Evolutionary conservation across 2,113 vertebrate species (phyloP).

Genomic region (Pelvicachromis taeniatus): DNA sequence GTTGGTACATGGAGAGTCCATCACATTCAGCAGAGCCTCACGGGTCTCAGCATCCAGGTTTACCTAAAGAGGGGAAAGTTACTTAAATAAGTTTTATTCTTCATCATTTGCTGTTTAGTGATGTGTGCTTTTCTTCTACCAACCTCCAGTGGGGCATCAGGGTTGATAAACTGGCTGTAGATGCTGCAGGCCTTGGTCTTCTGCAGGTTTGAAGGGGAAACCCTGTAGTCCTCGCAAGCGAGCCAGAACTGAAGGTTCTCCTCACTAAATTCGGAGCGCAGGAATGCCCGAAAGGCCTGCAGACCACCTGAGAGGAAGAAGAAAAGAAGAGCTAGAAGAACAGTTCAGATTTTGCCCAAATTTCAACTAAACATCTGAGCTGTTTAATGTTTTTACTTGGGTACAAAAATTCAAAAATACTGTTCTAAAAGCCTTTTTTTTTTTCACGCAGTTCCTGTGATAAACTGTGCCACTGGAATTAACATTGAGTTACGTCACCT

Average conservation of each 20-base stretch:
- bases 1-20: slow-evolving; percentile 70
- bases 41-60: slow-evolving; percentile 91
- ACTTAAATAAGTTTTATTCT: background rate
- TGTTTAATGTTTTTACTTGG: background rate
- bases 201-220: slow-evolving; percentile 67
- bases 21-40: slow-evolving; percentile 73
- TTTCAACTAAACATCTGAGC: accelerated
- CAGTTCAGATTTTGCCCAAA: background rate
- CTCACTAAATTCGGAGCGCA: slow-evolving; percentile 89
- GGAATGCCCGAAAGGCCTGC: slow-evolving; percentile 80
- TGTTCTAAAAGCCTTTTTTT: background rate
- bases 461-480: background rate
- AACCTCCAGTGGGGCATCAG: slow-evolving; percentile 85
- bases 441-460: background rate
- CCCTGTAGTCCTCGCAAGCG: slow-evolving; percentile 87
- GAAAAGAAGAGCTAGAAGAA: background rate
- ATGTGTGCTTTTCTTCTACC: background rate
- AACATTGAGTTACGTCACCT: background rate
- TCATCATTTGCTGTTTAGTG: background rate
- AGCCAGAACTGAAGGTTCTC: slow-evolving; percentile 94
- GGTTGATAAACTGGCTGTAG: slow-evolving; percentile 82
- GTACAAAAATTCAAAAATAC: background rate
- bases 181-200: slow-evolving; percentile 80
- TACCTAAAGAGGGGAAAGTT: slow-evolving; percentile 71
- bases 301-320: slow-evolving; percentile 72